phyloP scores from a whole-genome alignment of 2,113 vertebrate genomes.

The Nothoprocta perdicaria region DNA sequence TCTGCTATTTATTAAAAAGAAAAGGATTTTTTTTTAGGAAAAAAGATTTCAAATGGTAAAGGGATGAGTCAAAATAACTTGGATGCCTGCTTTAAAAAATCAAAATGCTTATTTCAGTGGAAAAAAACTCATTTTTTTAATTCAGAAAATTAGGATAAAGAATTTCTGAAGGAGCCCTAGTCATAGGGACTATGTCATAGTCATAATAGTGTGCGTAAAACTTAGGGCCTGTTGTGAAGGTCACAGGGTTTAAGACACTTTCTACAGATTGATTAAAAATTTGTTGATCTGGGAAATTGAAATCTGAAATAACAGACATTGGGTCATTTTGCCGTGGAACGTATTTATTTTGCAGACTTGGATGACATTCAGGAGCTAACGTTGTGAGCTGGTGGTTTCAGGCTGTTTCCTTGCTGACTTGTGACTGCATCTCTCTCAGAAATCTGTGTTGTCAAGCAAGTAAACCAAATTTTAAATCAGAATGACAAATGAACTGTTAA shows the following conservation, averaged over 20 bases:
- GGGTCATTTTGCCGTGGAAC: not conserved
- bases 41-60: not conserved
- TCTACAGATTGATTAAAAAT: not conserved
- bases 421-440: not conserved
- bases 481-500: slow-evolving; percentile 50
- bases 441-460: slow-evolving; percentile 18
- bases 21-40: not conserved
- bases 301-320: not conserved
- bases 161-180: not conserved
- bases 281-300: not conserved
- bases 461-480: slow-evolving; percentile 27
- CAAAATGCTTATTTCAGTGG: not conserved
- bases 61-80: not conserved
- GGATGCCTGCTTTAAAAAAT: not conserved
- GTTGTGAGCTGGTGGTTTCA: not conserved
- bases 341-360: slow-evolving; percentile 13
- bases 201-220: not conserved
- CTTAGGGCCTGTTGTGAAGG: not conserved
- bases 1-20: not conserved
- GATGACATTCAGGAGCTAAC: not conserved
- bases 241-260: not conserved
- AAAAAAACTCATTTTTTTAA: not conserved
- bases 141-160: not conserved
- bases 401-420: slow-evolving; percentile 25
- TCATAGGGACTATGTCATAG: too few relatives aligned